These are phyloP conservation scores for Henricia sp. DNA, from an alignment of 53 echinoderm and acorn worm genomes.

Conservation along the genomic window DNA sequence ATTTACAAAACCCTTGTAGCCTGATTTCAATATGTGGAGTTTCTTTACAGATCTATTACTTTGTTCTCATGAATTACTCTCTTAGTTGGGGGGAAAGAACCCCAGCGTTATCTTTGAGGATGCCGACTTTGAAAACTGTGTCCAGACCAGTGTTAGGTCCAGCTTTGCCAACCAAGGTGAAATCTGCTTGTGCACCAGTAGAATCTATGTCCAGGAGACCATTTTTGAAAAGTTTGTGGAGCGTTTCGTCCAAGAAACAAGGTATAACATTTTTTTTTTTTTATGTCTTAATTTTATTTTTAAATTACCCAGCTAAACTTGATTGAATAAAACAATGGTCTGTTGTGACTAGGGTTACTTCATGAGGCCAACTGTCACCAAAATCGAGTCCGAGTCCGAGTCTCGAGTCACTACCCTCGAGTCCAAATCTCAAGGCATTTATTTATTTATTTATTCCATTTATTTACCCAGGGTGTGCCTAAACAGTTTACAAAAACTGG, in stretches of 20 bases:
- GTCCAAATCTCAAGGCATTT: too few species aligned
- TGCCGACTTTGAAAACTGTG: conserved; percentile 83
- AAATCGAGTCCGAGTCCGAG: conserved; percentile 71
- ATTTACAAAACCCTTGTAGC: too few species aligned
- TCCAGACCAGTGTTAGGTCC: conserved; percentile 74
- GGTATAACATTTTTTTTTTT: conserved; percentile 64
- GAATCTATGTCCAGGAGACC: conserved; percentile 88
- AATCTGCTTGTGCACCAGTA: conserved; percentile 93
- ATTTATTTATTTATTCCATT: too few species aligned
- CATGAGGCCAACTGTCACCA: conserved; percentile 91
- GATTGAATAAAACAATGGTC: not conserved
- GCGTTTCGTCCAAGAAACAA: conserved; percentile 83
- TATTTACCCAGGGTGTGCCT: too few species aligned
- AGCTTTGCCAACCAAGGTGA: conserved; percentile 97
- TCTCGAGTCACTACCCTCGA: too few species aligned
- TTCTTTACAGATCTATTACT: too few species aligned
- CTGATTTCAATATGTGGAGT: too few species aligned
- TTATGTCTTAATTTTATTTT: not conserved
- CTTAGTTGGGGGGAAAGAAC: conserved; percentile 97
- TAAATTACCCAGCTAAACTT: not conserved
- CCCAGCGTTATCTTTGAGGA: conserved; percentile 91
- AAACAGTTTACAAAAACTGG: too few species aligned
- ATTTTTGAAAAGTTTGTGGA: conserved; percentile 86
- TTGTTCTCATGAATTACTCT: too few species aligned
- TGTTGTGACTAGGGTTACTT: conserved; percentile 78